A percentile compares a stretch with the other conserved stretches of the same genome.
Evolutionary conservation across 2,888 invertebrate species (phyloP).

Genomic region (Ctenicera cuprea): DNA sequence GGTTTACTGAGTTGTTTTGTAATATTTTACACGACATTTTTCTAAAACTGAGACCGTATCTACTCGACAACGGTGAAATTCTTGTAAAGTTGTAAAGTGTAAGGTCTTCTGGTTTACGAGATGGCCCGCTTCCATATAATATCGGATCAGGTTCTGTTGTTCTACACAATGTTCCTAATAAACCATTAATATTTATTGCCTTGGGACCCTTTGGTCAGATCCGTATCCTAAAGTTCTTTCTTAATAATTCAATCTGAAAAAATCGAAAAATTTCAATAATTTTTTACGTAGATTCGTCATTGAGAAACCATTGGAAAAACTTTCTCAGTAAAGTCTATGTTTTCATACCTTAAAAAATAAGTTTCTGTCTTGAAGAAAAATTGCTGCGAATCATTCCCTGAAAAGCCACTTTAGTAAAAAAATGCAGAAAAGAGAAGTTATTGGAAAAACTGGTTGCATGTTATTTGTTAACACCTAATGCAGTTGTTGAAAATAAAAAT

Average conservation of each 20-base stretch:
- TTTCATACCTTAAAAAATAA: too few species aligned
- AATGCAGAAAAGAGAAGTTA: too few species aligned
- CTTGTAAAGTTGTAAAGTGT: slow-evolving; percentile 59
- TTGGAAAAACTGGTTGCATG: too few species aligned
- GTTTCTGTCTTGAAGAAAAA: too few species aligned
- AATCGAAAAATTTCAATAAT: too few species aligned
- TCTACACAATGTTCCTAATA: slow-evolving; percentile 52
- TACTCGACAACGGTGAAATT: slow-evolving; percentile 66
- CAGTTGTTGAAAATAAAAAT: too few species aligned
- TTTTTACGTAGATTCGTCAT: too few species aligned
- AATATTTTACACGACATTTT: slow-evolving; percentile 51
- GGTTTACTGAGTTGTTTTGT: slow-evolving; percentile 41
- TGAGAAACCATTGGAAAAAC: too few species aligned
- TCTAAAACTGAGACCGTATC: slow-evolving; percentile 62
- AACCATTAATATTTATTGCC: slow-evolving; percentile 52
- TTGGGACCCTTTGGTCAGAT: slow-evolving; percentile 36
- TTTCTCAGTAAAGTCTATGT: too few species aligned
- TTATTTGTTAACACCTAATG: too few species aligned
- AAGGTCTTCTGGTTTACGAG: slow-evolving; percentile 62
- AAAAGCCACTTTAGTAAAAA: too few species aligned
- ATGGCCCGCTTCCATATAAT: slow-evolving; percentile 65
- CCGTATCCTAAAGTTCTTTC: slow-evolving; percentile 37
- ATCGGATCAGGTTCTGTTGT: slow-evolving; percentile 60
- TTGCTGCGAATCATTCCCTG: too few species aligned
- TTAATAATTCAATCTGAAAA: background rate